phyloP scores from a whole-genome alignment of 2,113 vertebrate species.

The Bufo gargarizans region DNA sequence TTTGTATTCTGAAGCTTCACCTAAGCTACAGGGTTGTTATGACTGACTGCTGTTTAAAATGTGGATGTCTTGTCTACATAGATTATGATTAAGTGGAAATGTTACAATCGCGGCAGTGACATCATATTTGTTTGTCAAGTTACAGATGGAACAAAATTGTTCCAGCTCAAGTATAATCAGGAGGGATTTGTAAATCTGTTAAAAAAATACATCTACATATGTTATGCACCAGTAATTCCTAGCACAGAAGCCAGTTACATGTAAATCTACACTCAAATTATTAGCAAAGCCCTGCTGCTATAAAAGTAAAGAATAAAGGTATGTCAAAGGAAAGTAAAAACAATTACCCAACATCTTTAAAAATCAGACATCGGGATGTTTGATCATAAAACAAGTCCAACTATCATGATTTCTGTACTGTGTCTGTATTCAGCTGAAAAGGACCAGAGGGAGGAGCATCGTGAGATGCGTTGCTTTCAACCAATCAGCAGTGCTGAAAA shows the following conservation, averaged over 20 bases:
- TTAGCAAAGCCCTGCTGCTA: not conserved
- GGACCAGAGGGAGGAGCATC: not conserved
- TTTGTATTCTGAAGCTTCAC: not conserved
- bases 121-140: conserved; percentile 38
- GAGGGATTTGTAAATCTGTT: conserved; percentile 37
- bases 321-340: not conserved
- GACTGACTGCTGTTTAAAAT: conserved; percentile 29
- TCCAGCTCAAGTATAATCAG: conserved; percentile 34
- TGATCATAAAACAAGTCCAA: not conserved
- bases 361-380: not conserved
- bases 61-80: not conserved
- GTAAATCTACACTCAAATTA: not conserved
- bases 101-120: not conserved
- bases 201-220: conserved; percentile 20
- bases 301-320: not conserved
- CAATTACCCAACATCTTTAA: not conserved
- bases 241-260: conserved; percentile 1
- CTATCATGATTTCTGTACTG: not conserved
- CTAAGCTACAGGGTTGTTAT: not conserved
- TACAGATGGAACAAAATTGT: conserved; percentile 4
- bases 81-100: conserved; percentile 20
- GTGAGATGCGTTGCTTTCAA: not conserved
- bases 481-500: not conserved
- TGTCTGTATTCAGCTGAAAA: not conserved
- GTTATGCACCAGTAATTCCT: not conserved